Percentiles rank a stretch among this genome's conserved stretches.
Evolutionary conservation across 2,113 vertebrate genomes (phyloP).

Genomic region (Gymnorhina tibicen): DNA sequence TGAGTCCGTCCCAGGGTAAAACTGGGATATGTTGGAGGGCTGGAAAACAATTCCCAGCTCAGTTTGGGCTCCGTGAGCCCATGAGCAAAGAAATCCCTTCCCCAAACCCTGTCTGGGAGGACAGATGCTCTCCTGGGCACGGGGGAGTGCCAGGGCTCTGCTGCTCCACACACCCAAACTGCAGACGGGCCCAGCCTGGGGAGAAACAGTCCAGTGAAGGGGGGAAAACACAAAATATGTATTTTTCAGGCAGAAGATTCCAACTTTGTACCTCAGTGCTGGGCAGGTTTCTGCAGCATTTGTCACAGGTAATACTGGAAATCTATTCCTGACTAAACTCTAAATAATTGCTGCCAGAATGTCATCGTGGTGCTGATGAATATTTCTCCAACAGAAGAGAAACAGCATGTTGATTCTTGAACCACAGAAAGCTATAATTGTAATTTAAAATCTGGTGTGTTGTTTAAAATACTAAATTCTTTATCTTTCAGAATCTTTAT

Average conservation of each 20-base stretch:
- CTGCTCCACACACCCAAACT: neutral
- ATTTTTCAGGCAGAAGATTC: neutral
- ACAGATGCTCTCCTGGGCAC: rapidly evolving
- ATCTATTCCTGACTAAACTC: neutral
- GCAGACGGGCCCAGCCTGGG: neutral
- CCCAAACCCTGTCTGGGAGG: neutral
- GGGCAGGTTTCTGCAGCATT: neutral
- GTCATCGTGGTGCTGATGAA: neutral
- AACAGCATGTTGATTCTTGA: constrained; percentile 30
- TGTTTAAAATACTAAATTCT: constrained; percentile 57
- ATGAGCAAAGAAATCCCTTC: neutral
- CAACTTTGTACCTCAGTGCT: neutral
- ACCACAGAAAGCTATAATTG: constrained; percentile 36
- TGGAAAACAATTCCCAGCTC: neutral
- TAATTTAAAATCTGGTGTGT: constrained; percentile 48
- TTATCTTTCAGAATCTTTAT: constrained; percentile 40
- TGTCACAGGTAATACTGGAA: neutral
- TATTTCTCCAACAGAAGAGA: constrained; percentile 57
- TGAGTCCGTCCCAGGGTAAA: neutral
- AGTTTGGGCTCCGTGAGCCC: neutral
- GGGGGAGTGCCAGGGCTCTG: neutral
- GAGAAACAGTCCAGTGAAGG: neutral
- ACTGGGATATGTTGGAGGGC: neutral
- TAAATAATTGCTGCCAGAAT: constrained; percentile 36
- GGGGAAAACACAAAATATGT: rapidly evolving